Conservation (phyloP, 1,140 invertebrate genomes). For the Linepithema humile region DNA sequence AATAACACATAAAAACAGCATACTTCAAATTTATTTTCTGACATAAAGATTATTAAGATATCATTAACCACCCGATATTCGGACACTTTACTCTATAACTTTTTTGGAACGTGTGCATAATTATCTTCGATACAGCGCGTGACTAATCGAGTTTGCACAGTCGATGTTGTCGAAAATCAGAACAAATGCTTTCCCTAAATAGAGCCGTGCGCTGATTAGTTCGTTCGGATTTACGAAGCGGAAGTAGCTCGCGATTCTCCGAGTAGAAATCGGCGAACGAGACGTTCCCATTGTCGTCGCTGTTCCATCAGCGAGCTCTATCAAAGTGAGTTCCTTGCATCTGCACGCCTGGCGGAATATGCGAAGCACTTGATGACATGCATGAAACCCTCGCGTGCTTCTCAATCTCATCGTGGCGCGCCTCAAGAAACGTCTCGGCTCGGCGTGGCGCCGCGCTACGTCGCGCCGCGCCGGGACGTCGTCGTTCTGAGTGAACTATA, state of each 20-base stretch:
- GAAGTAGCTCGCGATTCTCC: constrained; percentile 38
- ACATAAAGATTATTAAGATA: no score
- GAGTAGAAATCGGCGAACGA: background rate
- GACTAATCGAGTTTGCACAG: background rate
- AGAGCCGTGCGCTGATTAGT: constrained; percentile 31
- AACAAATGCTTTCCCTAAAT: constrained; percentile 13
- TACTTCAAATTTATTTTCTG: no score
- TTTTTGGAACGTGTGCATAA: no score
- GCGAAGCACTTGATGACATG: constrained; percentile 61
- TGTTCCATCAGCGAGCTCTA: constrained; percentile 41
- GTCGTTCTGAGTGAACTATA: constrained; percentile 33
- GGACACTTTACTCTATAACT: no score
- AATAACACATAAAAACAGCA: no score
- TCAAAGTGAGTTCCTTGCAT: constrained; percentile 36
- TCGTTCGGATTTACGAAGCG: constrained; percentile 18
- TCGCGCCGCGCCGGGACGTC: background rate
- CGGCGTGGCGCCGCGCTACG: background rate
- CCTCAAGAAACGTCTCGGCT: constrained; percentile 32
- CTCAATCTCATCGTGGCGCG: constrained; percentile 41
- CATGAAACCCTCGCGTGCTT: constrained; percentile 49
- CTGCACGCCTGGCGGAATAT: constrained; percentile 48
- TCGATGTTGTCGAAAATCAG: constrained; percentile 3
- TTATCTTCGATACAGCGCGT: background rate
- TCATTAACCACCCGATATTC: no score
- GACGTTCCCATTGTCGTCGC: constrained; percentile 29